Evolutionary conservation across 2,797 vertebrate species (phyloP).

Genomic region (Lutjanus argentimaculatus): DNA sequence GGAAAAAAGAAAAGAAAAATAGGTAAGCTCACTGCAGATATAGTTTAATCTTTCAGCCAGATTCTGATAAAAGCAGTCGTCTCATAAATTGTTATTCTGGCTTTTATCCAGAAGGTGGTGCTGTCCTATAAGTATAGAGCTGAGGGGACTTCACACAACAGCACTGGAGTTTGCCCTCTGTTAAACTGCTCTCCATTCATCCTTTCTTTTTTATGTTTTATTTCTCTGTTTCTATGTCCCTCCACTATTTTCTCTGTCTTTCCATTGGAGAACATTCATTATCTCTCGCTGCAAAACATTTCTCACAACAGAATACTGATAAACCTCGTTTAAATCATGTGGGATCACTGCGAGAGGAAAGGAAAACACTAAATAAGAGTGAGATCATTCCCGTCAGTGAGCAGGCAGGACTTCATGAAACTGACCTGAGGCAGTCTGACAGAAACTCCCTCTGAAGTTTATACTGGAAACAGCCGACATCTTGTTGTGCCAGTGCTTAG

Average conservation of each 20-base stretch:
- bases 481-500: background rate
- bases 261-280: background rate
- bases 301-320: background rate
- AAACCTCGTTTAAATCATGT: background rate
- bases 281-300: background rate
- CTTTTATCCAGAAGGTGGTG: slow-evolving; percentile 76
- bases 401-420: background rate
- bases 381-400: background rate
- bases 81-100: slow-evolving; percentile 34
- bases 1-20: background rate
- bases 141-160: background rate
- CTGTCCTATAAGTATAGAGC: slow-evolving; percentile 62
- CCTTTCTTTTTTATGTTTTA: background rate
- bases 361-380: background rate
- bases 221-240: too few species aligned
- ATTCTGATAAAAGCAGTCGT: background rate
- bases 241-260: background rate
- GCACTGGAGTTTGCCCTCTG: background rate
- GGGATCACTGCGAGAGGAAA: background rate
- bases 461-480: background rate
- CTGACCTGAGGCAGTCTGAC: slow-evolving; percentile 5
- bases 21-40: background rate
- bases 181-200: background rate
- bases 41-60: background rate
- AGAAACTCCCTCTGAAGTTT: slow-evolving; percentile 7